These are phyloP conservation scores for Tetraodon nigroviridis DNA, from an alignment of 2,113 vertebrate genomes.

Conservation along the genomic window DNA sequence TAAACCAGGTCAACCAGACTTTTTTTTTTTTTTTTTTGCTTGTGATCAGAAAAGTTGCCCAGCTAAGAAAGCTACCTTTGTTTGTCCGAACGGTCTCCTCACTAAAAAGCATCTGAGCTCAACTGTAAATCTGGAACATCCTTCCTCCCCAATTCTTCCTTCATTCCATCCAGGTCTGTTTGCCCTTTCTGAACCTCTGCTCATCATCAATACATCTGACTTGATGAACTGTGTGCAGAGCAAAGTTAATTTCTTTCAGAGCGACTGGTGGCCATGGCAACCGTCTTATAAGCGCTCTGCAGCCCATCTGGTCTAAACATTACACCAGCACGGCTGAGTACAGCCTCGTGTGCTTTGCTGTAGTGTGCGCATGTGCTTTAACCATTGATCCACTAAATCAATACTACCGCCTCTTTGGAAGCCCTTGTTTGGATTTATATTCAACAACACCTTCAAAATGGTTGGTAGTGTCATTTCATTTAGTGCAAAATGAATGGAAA, in stretches of 20 bases:
- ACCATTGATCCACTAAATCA: conserved; percentile 72
- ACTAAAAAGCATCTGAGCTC: conserved; percentile 43
- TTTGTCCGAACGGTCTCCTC: conserved; percentile 51
- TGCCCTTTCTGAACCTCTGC: conserved; percentile 30
- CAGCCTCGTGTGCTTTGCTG: conserved; percentile 38
- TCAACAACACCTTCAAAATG: background rate
- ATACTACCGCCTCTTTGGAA: conserved; percentile 43
- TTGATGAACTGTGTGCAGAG: conserved; percentile 68
- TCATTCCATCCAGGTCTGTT: background rate
- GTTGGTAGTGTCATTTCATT: conserved; percentile 11
- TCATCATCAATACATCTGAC: conserved; percentile 71
- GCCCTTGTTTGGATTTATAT: conserved; percentile 25
- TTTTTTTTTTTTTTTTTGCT: conserved; percentile 5
- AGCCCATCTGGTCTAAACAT: conserved; percentile 88
- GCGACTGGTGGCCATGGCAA: conserved; percentile 77
- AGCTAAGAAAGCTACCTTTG: conserved; percentile 5
- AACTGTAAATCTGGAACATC: background rate
- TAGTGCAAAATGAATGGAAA: conserved; percentile 21
- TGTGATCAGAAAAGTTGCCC: conserved; percentile 8
- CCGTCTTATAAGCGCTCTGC: conserved; percentile 75
- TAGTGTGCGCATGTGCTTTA: conserved; percentile 73
- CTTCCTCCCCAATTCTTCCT: too few species aligned
- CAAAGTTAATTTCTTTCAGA: conserved; percentile 80
- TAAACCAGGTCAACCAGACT: conserved; percentile 28
- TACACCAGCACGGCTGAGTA: conserved; percentile 67